Evolutionary conservation across 1,140 invertebrate genomes (phyloP).

Genomic region (honey bee (Apis mellifera)): Amel_HAv3.1 CM009934.2:3630501-3631000

Average conservation of each 20-base stretch:
- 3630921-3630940: neutral
- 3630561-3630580: too few relatives aligned
- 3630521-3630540: too few relatives aligned
- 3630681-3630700: neutral
- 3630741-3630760: conserved; percentile 8
- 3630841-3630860: neutral
- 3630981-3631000: too few relatives aligned
- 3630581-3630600: too few relatives aligned
- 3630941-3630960: neutral
- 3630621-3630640: too few relatives aligned
- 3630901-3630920: neutral
- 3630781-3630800: conserved; percentile 15
- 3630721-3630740: neutral
- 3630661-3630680: too few relatives aligned
- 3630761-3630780: neutral
- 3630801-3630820: conserved; percentile 5
- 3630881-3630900: conserved; percentile 10
- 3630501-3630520: too few relatives aligned
- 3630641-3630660: too few relatives aligned
- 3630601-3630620: too few relatives aligned
- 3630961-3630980: too few relatives aligned
- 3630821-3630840: neutral
- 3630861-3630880: conserved; percentile 13
- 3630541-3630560: too few relatives aligned
- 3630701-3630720: too few relatives aligned